Base-by-base conservation (phyloP, 1,140 invertebrate species). In the Acromyrmex echinatior region DNA sequence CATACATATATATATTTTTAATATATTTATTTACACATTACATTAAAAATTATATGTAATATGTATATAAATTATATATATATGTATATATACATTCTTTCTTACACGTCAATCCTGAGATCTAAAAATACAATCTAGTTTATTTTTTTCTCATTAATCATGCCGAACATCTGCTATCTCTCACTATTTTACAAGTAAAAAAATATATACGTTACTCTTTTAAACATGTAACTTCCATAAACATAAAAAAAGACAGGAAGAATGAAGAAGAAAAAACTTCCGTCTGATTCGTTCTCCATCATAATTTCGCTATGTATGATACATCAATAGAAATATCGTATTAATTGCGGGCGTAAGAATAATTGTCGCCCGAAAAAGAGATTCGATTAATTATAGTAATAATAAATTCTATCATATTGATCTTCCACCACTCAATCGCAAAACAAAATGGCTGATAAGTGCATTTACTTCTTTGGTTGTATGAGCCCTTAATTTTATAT, bases 401-500 rank as follows among this genome's bases (percentile, higher is more conserved):
- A 81, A 89, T 62, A 78, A 86, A 58, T 74, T 66, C 39, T 65
- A 58, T 70, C 62, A 82, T 58, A 63, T 66, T 82, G 66, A 66
- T 84, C 86, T 68, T 73, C 49, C 60, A 81, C 60, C 51, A 80
- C 28, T 86, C 63, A 63, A 84, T 63, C 25, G 53, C 84, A 39
- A 78, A 89, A 85, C 12, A 86, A 88, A 88, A 70, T 77, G 86
- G 56, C 74, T 77, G 78, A 82, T 80, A 82, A 87, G 82, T 86
- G 84, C 87, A 87, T 92, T 77, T 82, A 39, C 76, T 92, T 93
- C 93, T 93, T 93, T 93, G 93, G 93, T 93, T 92, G 88, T 58
- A 89, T 77, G 74, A 88, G 87, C 90, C 86, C 90, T 93, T 93
- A 93, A 81, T 90, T 92, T 91, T 77, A 70, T 51, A 70, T 10